phyloP scores from a whole-genome alignment of 1,140 invertebrate species.

The Drosophila yakuba region DNA sequence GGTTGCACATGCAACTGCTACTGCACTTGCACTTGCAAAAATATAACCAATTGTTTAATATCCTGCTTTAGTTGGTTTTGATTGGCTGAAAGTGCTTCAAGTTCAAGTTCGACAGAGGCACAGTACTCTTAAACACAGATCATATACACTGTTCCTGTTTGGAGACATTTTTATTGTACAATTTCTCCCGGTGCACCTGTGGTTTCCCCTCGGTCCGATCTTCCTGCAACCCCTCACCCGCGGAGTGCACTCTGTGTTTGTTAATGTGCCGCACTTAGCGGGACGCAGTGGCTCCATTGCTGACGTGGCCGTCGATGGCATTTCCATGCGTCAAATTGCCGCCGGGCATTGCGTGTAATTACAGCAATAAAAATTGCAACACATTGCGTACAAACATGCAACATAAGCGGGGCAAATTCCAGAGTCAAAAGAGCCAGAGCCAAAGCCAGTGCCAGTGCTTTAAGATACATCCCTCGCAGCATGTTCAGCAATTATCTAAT shows the following conservation, averaged over 20 bases:
- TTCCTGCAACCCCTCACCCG: slow-evolving; percentile 10
- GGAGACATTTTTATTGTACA: background rate
- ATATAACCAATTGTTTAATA: too few relatives aligned
- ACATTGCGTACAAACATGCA: slow-evolving; percentile 80
- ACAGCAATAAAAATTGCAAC: slow-evolving; percentile 80
- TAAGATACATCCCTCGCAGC: slow-evolving; percentile 26
- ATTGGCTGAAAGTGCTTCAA: too few relatives aligned
- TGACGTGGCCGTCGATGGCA: slow-evolving; percentile 72
- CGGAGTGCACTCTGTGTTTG: slow-evolving; percentile 27
- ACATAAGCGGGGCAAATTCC: slow-evolving; percentile 35
- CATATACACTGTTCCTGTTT: too few relatives aligned
- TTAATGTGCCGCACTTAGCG: slow-evolving; percentile 75
- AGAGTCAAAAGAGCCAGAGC: background rate
- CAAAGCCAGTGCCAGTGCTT: slow-evolving; percentile 3
- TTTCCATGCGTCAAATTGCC: slow-evolving; percentile 82
- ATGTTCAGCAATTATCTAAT: slow-evolving; percentile 73
- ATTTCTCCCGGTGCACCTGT: background rate
- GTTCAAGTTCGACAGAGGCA: too few relatives aligned
- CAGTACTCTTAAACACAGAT: too few relatives aligned
- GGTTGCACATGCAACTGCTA: slow-evolving; percentile 63
- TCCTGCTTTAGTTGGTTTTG: too few relatives aligned
- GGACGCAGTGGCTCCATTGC: slow-evolving; percentile 28
- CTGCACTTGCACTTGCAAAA: slow-evolving; percentile 18
- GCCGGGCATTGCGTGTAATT: slow-evolving; percentile 80
- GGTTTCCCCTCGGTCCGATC: slow-evolving; percentile 1